phyloP scores from a whole-genome alignment of 92 coral and sea anemone species.

The Chrysogorgia sp. region DNA sequence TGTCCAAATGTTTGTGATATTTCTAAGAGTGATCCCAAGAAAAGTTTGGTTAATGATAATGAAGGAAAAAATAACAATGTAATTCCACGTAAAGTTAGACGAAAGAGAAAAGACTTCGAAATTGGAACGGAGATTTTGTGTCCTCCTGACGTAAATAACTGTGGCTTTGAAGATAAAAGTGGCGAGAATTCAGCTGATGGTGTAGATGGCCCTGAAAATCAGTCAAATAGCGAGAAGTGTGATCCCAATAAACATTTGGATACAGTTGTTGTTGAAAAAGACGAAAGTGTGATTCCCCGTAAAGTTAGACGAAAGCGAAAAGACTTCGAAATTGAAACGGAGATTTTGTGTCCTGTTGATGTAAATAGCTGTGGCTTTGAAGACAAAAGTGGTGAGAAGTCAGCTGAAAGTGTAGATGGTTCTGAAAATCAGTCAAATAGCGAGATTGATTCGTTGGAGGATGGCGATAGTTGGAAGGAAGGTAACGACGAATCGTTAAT shows the following conservation, averaged over 20 bases:
- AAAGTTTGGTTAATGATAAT: background rate
- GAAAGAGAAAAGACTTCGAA: background rate
- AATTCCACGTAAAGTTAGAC: background rate
- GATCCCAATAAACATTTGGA: no score
- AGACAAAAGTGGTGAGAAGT: no score
- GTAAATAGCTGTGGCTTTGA: no score
- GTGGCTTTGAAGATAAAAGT: no score
- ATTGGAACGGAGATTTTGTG: no score
- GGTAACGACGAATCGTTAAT: background rate
- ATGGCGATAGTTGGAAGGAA: background rate
- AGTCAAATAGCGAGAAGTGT: background rate
- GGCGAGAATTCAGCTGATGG: no score
- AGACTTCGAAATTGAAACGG: background rate
- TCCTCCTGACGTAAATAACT: no score
- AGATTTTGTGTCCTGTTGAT: no score
- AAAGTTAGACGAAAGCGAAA: background rate
- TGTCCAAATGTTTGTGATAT: background rate
- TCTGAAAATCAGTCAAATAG: background rate
- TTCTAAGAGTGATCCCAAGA: background rate
- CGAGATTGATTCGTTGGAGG: background rate
- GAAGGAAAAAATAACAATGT: background rate
- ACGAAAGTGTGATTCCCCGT: background rate
- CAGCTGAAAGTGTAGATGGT: background rate
- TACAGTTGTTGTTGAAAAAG: background rate
- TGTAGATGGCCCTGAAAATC: background rate